These are phyloP conservation scores for Urocolius indicus DNA, from an alignment of 2,113 vertebrate genomes.

Conservation along the genomic window DNA sequence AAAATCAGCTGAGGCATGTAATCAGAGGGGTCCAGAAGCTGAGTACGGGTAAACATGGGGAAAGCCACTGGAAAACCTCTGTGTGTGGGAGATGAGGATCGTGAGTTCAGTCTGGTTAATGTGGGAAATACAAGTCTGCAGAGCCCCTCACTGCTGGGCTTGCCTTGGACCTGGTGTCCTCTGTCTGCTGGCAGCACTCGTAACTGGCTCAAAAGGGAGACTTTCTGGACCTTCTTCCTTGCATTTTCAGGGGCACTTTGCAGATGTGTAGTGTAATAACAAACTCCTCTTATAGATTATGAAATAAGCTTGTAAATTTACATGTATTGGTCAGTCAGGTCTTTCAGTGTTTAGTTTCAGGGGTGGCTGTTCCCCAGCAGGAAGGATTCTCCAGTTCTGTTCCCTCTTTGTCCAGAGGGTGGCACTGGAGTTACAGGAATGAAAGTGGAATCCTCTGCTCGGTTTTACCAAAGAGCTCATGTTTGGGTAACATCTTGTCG, in stretches of 20 bases:
- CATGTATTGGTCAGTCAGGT: neutral
- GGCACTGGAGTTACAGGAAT: slow-evolving; percentile 25
- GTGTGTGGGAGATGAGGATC: no score
- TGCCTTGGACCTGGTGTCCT: no score
- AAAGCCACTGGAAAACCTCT: neutral
- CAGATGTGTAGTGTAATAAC: no score
- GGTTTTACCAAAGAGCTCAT: accelerated
- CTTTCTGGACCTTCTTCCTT: neutral
- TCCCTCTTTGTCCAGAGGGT: slow-evolving; percentile 4
- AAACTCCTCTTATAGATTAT: no score
- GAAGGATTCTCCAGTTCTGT: neutral
- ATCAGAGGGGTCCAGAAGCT: neutral
- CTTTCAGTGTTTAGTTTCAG: neutral
- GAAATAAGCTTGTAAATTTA: no score
- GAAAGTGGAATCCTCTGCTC: accelerated
- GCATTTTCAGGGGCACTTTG: neutral
- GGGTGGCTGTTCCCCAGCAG: neutral
- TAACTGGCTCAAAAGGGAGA: neutral
- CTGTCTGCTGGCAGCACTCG: neutral
- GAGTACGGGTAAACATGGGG: neutral
- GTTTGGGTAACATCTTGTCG: accelerated
- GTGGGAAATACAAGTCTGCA: neutral
- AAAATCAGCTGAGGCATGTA: neutral
- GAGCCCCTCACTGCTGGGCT: neutral
- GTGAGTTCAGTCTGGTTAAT: neutral